These are phyloP conservation scores for Squalus acanthias DNA, from an alignment of 2,797 vertebrate species.

Conservation along the genomic window DNA sequence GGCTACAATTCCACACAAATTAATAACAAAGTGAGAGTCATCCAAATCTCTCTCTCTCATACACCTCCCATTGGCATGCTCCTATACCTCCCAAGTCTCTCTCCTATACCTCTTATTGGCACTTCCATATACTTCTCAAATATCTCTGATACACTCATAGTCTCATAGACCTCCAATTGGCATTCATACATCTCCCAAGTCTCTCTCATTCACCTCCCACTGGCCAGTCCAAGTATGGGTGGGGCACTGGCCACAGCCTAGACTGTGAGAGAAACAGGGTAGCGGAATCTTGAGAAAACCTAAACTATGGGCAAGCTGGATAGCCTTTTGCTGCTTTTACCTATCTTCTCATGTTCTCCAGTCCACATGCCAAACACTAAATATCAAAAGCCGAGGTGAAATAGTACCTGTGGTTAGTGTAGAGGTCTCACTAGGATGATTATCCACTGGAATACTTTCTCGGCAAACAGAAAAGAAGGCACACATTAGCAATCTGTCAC, in stretches of 20 bases:
- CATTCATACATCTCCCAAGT: no score
- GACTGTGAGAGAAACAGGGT: background rate
- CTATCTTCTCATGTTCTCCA: background rate
- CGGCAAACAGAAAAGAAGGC: constrained; percentile 44
- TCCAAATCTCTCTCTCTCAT: background rate
- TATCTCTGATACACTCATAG: background rate
- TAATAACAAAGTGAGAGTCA: background rate
- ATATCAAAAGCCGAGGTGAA: background rate
- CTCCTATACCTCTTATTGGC: background rate
- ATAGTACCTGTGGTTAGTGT: constrained; percentile 52
- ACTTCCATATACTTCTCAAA: background rate
- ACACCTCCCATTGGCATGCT: background rate
- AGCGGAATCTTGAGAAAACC: background rate
- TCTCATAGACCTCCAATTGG: background rate
- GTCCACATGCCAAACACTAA: constrained; percentile 40
- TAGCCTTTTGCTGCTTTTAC: background rate
- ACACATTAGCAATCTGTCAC: constrained; percentile 18
- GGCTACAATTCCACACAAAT: background rate
- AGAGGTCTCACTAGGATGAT: constrained; percentile 45
- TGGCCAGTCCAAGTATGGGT: background rate
- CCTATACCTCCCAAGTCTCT: background rate
- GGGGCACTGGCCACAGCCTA: background rate
- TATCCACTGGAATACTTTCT: constrained; percentile 44
- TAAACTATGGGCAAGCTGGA: background rate
- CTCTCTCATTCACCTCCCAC: background rate